Base-by-base conservation (phyloP, 37 sponge, comb jelly and placozoan genomes). In the Lycopodina hypogea region DNA sequence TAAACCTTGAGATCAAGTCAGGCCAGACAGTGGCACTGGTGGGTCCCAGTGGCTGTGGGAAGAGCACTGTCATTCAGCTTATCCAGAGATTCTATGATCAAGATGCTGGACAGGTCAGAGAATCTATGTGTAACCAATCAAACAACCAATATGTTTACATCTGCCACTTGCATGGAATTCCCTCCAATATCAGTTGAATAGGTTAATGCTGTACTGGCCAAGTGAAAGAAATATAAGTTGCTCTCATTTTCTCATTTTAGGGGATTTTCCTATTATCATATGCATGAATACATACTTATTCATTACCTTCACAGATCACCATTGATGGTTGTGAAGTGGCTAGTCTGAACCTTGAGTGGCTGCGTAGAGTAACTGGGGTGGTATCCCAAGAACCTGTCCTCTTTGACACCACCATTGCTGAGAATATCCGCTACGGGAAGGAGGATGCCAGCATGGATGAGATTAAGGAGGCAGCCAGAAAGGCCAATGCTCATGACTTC, bases 381-480 rank as follows among this genome's bases (percentile, higher is more conserved):
- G 99, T 98, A 21, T 85, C 89, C 52, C 99, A 98, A 69, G 99
- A 98, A 84, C 99, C 99, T 26, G 86, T 95, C 38, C 87, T 98
- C 48, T 98, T 98, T 77, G 86, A 85, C 77, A 85, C 84, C 63
- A 90, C 89, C 78, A 93, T 98, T 78, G 83, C 87, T 22, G 95
- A 99, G 80, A 99, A 99, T 69, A 99, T 99, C 55, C 76, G 86
- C 21, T 92, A 86, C 56, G 97, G 97, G 0, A 73, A 82, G n/a
- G 79, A 75, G 52, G 83, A 74, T 52, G 96, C 89, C 30, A 84
- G 90, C 30, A 75, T 78, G 80, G 89, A 85, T 18, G 88, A 96
- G 55, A 89, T 98, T 3, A 53, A 71, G 42, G 78, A 55, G 21
- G 97, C 97, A 38, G 89, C 94, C n/a, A 88, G 83, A 77, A 79